Evolutionary conservation across 2,888 invertebrate genomes (phyloP), one percentile per base, ranked within the genome.

Genomic region (Lapara coniferarum): DNA sequence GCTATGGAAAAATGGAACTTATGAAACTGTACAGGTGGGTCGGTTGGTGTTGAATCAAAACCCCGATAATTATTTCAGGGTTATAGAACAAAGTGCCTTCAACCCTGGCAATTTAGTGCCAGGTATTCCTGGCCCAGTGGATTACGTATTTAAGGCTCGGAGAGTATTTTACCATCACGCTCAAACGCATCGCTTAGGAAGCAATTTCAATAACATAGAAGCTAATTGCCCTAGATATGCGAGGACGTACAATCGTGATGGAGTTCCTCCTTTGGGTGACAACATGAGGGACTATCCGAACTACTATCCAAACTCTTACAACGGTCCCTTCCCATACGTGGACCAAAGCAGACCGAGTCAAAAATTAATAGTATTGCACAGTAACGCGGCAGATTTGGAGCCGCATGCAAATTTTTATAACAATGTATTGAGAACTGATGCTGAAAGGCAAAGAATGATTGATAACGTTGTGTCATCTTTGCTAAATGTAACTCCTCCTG

Each of bases 361-460:
- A 30, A 79, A 77, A 16, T 67, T 83, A 12, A 30, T 74, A 14
- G 72, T 79, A 37, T 69, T 79, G 44, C 73, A 78, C 10, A 80
- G 76, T 46, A 78, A 74, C 52, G 82, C 79, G 6, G 56, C 77
- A 0, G 83, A 83, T 70, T 70, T 84, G 12, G 71, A 75, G 51
- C 98, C 98, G 88, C 95, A 95, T 3, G 94, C 95, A n/a, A 86
- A 92, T 16, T 98, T 98, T 91, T 99, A 83, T 37, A 94, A 94
- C 74, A 94, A 97, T 5, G 67, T 81, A 46, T 66, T 82, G 97
- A 67, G 55, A 37, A 70, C 46, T 51, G 66, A 68, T 30, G 69
- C 51, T 44, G 68, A 70, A 25, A 59, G 69, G 19, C 70, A 72
- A 66, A 66, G 74, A n/a, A 67, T 72, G 58, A 66, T 67, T 14